Percentiles rank a stretch among this genome's conserved stretches.
phyloP scores from a whole-genome alignment of 2,113 vertebrate genomes.

The Hyaena hyaena region DNA sequence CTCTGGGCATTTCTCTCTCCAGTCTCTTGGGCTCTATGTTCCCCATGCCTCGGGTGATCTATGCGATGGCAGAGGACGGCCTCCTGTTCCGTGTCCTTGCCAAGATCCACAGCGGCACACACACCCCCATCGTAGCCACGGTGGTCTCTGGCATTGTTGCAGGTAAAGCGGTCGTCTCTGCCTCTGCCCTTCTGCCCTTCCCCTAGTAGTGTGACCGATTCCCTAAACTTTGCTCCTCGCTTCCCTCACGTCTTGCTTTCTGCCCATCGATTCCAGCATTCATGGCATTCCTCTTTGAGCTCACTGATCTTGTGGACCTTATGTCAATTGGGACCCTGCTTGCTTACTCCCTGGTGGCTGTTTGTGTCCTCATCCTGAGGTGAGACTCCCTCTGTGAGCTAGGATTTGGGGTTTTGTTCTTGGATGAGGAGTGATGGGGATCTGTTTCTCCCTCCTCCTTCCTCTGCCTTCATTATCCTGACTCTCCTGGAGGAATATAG shows the following conservation, averaged over 20 bases:
- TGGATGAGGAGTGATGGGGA: background rate
- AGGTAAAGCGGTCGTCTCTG: constrained; percentile 81
- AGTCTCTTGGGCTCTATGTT: constrained; percentile 98
- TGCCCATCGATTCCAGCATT: constrained; percentile 85
- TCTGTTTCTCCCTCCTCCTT: background rate
- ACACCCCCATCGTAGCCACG: constrained; percentile 93
- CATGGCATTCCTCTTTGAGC: constrained; percentile 95
- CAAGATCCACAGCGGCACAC: constrained; percentile 89
- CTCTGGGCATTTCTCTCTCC: constrained; percentile 20
- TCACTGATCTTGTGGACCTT: constrained; percentile 95
- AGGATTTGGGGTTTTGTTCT: background rate
- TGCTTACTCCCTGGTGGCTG: constrained; percentile 95
- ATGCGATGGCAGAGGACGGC: constrained; percentile 97
- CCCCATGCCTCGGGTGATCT: constrained; percentile 98
- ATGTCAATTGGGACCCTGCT: constrained; percentile 98
- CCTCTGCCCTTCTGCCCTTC: rapidly evolving
- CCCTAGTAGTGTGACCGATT: background rate
- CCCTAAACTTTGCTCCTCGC: background rate
- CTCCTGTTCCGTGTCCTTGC: constrained; percentile 93
- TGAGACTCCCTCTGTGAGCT: constrained; percentile 69
- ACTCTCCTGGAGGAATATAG: background rate
- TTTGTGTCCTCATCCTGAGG: constrained; percentile 98
- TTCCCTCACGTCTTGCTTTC: constrained; percentile 4
- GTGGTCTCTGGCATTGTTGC: constrained; percentile 91
- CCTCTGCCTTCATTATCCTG: background rate